Evolutionary conservation across 2,888 invertebrate genomes (phyloP).

Genomic region (Eupelmus urozonus): DNA sequence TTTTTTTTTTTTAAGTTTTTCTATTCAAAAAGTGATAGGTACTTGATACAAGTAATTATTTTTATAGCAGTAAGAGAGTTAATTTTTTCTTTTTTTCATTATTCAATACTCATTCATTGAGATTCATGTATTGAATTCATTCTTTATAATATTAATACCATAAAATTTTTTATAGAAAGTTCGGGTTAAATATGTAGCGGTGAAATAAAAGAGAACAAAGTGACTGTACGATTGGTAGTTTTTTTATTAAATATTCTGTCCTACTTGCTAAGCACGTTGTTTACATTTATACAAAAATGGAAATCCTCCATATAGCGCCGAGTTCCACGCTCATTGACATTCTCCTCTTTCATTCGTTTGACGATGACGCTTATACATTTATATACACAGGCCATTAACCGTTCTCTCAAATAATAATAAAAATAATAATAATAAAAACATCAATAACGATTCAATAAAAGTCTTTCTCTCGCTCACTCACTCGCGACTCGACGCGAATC

Average conservation of each 20-base stretch:
- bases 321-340: background rate
- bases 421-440: background rate
- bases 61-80: too few species aligned
- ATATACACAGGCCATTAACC: background rate
- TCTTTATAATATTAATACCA: background rate
- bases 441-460: background rate
- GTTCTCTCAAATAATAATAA: background rate
- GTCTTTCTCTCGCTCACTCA: too few species aligned
- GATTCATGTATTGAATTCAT: too few species aligned
- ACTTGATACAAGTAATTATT: too few species aligned
- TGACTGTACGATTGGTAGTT: conserved; percentile 10
- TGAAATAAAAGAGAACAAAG: background rate
- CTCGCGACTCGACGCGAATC: conserved; percentile 4
- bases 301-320: conserved; percentile 22
- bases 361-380: background rate
- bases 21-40: too few species aligned
- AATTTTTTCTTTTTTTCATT: too few species aligned
- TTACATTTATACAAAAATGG: conserved; percentile 73
- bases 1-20: too few species aligned
- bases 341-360: background rate
- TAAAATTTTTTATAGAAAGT: background rate
- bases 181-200: background rate
- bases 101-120: background rate
- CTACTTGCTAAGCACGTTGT: conserved; percentile 64
- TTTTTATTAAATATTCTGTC: conserved; percentile 70